Percentiles rank a stretch among this genome's conserved stretches.
These are phyloP conservation scores for Chydorus sphaericus DNA, from an alignment of 2,888 invertebrate genomes.

Conservation along the genomic window DNA sequence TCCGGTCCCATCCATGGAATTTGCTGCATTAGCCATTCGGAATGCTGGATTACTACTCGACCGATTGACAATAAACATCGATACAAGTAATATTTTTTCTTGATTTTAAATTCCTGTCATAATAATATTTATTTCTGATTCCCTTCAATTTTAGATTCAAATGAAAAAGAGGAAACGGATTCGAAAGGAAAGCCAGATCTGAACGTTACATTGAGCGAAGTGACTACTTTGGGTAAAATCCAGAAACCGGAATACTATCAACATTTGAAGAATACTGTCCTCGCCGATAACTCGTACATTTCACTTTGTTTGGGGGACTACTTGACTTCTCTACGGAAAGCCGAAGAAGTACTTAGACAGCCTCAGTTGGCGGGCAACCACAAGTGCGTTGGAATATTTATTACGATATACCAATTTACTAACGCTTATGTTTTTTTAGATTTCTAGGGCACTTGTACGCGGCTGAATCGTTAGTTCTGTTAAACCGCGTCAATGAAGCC, in stretches of 20 bases:
- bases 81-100: not conserved
- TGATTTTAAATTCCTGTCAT: slow-evolving; percentile 6
- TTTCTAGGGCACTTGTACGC: slow-evolving; percentile 76
- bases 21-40: slow-evolving; percentile 71
- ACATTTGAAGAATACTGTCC: slow-evolving; percentile 33
- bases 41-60: slow-evolving; percentile 61
- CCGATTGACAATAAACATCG: slow-evolving; percentile 14
- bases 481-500: slow-evolving; percentile 70
- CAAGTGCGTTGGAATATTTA: slow-evolving; percentile 33
- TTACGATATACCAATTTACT: not conserved
- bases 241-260: not conserved
- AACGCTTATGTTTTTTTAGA: slow-evolving; percentile 29
- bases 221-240: not conserved
- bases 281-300: slow-evolving; percentile 70
- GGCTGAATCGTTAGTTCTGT: slow-evolving; percentile 68
- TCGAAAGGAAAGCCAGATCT: slow-evolving; percentile 7
- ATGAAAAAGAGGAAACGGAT: not conserved
- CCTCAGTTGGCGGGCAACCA: slow-evolving; percentile 55
- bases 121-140: not conserved
- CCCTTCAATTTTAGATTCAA: not conserved
- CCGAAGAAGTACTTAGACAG: slow-evolving; percentile 54
- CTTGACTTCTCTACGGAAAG: slow-evolving; percentile 58
- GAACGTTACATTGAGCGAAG: not conserved
- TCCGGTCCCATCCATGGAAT: slow-evolving; percentile 74
- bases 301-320: slow-evolving; percentile 71